Evolutionary conservation across 2,113 vertebrate genomes (phyloP).

Genomic region (Pavo muticus): DNA sequence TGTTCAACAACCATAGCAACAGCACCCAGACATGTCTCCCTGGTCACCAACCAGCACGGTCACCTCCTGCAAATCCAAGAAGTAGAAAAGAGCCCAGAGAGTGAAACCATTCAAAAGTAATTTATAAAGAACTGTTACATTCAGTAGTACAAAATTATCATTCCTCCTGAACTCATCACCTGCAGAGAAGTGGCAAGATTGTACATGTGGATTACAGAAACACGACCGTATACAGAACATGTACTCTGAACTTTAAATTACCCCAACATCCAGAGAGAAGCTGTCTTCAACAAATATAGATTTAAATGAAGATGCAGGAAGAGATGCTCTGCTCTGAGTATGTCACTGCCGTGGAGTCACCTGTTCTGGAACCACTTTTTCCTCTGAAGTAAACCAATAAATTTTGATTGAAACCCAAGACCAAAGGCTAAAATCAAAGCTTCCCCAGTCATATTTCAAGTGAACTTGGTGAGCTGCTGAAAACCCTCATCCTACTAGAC

Average conservation of each 20-base stretch:
- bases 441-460: background rate
- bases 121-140: conserved; percentile 50
- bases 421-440: background rate
- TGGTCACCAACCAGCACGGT: background rate
- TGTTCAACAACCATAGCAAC: fast-evolving
- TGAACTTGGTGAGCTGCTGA: background rate
- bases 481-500: background rate
- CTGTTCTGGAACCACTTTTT: background rate
- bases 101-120: background rate
- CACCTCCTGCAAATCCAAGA: background rate
- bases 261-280: background rate
- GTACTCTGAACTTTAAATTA: background rate
- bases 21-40: background rate
- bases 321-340: background rate
- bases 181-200: background rate
- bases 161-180: background rate
- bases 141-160: conserved; percentile 38
- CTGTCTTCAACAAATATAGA: background rate
- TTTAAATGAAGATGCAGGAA: background rate
- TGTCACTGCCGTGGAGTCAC: background rate
- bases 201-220: background rate
- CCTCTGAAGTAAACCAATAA: background rate
- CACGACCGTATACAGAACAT: fast-evolving
- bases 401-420: background rate
- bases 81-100: background rate